phyloP scores from a whole-genome alignment of 2,888 invertebrate species.

The Eupithecia tripunctaria region DNA sequence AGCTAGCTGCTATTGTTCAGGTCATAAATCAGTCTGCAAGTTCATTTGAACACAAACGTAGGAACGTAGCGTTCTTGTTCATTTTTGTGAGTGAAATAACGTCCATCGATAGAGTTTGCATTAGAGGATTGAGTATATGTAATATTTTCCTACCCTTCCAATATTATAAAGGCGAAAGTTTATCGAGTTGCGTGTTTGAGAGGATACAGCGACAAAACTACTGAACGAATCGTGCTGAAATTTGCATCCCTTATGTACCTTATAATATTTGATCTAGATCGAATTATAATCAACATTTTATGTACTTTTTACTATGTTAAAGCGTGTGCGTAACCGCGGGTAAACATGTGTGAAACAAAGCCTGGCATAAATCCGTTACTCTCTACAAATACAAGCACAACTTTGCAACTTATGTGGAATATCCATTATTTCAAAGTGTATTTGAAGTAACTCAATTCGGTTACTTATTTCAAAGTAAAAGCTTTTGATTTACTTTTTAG shows the following conservation, averaged over 20 bases:
- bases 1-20: conserved; percentile 1
- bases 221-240: no score
- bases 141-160: no score
- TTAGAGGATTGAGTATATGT: neutral
- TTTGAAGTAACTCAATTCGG: no score
- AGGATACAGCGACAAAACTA: no score
- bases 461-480: neutral
- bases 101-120: neutral
- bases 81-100: neutral
- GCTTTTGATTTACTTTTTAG: neutral
- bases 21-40: conserved; percentile 10
- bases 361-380: no score
- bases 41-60: neutral
- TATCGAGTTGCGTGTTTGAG: no score
- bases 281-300: no score
- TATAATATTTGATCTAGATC: no score
- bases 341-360: no score
- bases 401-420: neutral
- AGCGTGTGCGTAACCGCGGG: no score
- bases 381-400: neutral
- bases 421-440: neutral
- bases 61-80: neutral
- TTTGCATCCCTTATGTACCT: no score
- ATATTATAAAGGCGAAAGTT: no score
- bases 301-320: neutral